These are phyloP conservation scores for Ceyx margarethae DNA, from an alignment of 2,113 vertebrate species.

Conservation along the genomic window DNA sequence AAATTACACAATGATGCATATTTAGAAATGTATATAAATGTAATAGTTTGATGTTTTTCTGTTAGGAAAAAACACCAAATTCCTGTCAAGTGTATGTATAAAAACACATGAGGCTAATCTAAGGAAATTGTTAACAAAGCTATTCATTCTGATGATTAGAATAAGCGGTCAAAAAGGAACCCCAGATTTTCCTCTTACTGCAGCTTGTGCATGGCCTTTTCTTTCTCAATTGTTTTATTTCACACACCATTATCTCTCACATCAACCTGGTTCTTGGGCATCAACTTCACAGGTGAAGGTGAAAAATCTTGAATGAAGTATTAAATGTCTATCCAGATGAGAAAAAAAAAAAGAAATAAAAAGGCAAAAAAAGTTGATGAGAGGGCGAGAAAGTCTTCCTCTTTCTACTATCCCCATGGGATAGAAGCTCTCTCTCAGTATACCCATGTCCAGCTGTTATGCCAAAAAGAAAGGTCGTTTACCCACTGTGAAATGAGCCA, in stretches of 20 bases:
- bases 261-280: background rate
- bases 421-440: background rate
- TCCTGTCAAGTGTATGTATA: background rate
- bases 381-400: background rate
- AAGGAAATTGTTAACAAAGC: background rate
- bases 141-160: background rate
- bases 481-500: no score
- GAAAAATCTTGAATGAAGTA: background rate
- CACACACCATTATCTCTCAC: background rate
- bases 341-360: no score
- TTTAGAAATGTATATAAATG: background rate
- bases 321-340: background rate
- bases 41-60: background rate
- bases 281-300: background rate
- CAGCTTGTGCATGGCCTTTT: background rate
- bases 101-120: background rate
- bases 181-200: background rate
- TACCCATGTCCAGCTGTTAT: no score
- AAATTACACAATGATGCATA: background rate
- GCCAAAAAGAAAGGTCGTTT: no score
- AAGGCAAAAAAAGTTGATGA: no score
- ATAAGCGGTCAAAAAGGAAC: background rate
- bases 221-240: background rate
- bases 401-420: background rate
- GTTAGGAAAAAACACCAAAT: background rate